phyloP scores from a whole-genome alignment of 2,888 invertebrate species.

The Ypsolopha sequella region DNA sequence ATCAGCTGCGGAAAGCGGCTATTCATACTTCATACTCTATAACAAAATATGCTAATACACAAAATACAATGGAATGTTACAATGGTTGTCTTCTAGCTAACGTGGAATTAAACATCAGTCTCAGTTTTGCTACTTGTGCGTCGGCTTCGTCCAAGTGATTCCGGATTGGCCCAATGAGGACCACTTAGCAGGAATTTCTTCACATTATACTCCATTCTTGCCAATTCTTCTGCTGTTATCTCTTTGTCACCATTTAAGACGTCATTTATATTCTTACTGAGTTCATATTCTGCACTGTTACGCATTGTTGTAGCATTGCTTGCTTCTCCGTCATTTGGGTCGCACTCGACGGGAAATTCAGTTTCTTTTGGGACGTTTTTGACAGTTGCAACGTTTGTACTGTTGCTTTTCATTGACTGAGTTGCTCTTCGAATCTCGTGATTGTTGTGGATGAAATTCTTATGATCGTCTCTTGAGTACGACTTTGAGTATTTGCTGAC shows the following conservation, averaged over 20 bases:
- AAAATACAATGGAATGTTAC: constrained; percentile 21
- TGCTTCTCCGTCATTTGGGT: constrained; percentile 45
- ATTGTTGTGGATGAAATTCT: constrained; percentile 37
- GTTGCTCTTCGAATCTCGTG: constrained; percentile 17
- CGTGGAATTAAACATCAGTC: constrained; percentile 63
- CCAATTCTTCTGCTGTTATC: constrained; percentile 71
- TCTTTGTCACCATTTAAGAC: constrained; percentile 44
- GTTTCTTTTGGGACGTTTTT: constrained; percentile 50
- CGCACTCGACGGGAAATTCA: constrained; percentile 54
- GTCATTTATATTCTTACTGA: constrained; percentile 32
- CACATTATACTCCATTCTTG: constrained; percentile 83
- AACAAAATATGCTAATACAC: constrained; percentile 10
- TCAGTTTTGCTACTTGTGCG: constrained; percentile 68
- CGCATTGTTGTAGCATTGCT: constrained; percentile 40
- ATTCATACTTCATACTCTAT: constrained; percentile 16
- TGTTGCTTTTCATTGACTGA: constrained; percentile 5
- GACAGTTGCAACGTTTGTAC: constrained; percentile 9
- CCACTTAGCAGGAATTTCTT: constrained; percentile 78
- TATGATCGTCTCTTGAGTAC: constrained; percentile 36
- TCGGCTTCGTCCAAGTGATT: constrained; percentile 39
- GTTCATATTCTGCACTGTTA: constrained; percentile 19
- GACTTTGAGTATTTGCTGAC: constrained; percentile 51
- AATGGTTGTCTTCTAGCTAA: constrained; percentile 23
- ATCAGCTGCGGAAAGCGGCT: constrained; percentile 7
- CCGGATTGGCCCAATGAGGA: constrained; percentile 48